Percentiles rank a stretch among this genome's conserved stretches.
Evolutionary conservation across 2,797 vertebrate species (phyloP).

Genomic region (Antrozous pallidus): DNA sequence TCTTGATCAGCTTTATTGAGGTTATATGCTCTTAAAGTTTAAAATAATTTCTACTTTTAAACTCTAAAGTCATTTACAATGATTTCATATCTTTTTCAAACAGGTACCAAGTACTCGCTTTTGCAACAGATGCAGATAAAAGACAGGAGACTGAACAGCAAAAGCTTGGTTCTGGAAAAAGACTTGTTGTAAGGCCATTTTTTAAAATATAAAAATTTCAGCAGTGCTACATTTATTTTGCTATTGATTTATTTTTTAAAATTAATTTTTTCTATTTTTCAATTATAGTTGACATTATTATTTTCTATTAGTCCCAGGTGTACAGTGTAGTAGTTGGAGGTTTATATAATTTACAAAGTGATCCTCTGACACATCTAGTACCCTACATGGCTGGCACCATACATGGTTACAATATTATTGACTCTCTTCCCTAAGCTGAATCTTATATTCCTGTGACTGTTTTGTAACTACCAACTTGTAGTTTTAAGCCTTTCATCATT

Average conservation of each 20-base stretch:
- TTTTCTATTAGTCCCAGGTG: neutral
- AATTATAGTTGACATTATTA: neutral
- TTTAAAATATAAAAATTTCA: slow-evolving; percentile 31
- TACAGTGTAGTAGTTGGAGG: neutral
- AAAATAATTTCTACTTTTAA: slow-evolving; percentile 1
- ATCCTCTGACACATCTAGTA: no score
- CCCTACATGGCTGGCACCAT: neutral
- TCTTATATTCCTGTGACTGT: neutral
- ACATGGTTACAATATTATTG: neutral
- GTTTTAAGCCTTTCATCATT: neutral
- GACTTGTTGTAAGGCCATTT: slow-evolving; percentile 85
- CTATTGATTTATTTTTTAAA: neutral
- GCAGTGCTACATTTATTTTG: neutral
- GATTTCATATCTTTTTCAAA: slow-evolving; percentile 46
- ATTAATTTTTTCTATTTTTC: neutral
- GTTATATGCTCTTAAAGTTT: slow-evolving; percentile 16
- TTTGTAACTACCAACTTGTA: neutral
- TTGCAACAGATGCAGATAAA: slow-evolving; percentile 94
- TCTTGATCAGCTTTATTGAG: neutral
- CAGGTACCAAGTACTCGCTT: slow-evolving; percentile 98
- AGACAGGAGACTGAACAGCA: slow-evolving; percentile 89
- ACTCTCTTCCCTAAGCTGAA: no score
- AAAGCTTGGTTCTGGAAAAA: slow-evolving; percentile 90
- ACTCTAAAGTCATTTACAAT: neutral
- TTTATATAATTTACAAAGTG: neutral